Evolutionary conservation across 2,113 vertebrate species (phyloP).

Genomic region (Pleuronectes platessa): DNA sequence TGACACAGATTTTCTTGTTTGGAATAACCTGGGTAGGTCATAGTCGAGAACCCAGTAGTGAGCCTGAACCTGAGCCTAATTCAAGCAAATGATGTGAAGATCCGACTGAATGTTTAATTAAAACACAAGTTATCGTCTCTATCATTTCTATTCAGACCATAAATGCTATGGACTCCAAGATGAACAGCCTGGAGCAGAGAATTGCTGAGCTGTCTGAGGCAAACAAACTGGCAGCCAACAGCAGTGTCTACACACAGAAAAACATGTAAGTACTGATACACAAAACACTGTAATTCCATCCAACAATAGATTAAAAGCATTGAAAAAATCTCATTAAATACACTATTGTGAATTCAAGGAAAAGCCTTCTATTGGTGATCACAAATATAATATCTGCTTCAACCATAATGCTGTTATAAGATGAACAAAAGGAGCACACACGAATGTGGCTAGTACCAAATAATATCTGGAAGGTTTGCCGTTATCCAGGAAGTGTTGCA

Average conservation of each 20-base stretch:
- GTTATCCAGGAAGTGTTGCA: neutral
- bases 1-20: constrained; percentile 68
- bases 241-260: constrained; percentile 98
- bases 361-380: neutral
- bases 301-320: neutral
- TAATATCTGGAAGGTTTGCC: neutral
- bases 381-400: neutral
- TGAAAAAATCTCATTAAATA: too few relatives aligned
- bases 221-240: constrained; percentile 98
- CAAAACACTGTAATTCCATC: neutral
- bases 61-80: neutral
- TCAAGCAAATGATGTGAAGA: constrained; percentile 5
- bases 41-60: constrained; percentile 20
- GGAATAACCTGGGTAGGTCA: constrained; percentile 31
- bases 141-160: constrained; percentile 86
- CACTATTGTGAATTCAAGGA: neutral
- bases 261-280: constrained; percentile 91
- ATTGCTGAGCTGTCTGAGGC: constrained; percentile 96
- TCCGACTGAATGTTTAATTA: constrained; percentile 7
- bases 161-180: constrained; percentile 99
- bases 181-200: constrained; percentile 96
- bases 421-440: neutral
- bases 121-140: neutral
- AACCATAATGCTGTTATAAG: neutral
- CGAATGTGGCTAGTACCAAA: neutral